A percentile compares a stretch with the other conserved stretches of the same genome.
Evolutionary conservation across 2,888 invertebrate species (phyloP).

Genomic region (Amblyjoppa proteus): DNA sequence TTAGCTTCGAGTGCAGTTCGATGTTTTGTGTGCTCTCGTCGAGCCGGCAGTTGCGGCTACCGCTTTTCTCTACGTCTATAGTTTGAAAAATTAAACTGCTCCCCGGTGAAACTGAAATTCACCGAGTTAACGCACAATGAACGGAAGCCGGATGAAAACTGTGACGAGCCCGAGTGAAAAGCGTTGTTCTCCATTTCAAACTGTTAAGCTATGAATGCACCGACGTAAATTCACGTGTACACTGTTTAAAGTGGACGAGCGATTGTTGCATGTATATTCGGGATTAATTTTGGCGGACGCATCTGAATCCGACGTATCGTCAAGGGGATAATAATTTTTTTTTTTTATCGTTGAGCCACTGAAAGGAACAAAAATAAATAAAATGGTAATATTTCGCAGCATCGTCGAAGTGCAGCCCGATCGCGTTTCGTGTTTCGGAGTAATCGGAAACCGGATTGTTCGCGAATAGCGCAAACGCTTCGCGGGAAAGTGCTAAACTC

Average conservation of each 20-base stretch:
- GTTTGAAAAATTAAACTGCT: conserved; percentile 33
- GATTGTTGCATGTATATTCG: not conserved
- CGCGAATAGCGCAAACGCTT: not conserved
- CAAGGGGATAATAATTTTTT: not conserved
- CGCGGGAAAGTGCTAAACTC: not conserved
- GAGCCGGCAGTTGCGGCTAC: conserved; percentile 47
- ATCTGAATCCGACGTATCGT: not conserved
- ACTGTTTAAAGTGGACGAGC: not conserved
- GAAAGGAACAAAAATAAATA: not conserved
- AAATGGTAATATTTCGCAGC: no score
- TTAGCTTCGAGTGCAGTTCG: conserved; percentile 54
- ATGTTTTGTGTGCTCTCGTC: conserved; percentile 42
- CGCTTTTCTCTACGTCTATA: conserved; percentile 31
- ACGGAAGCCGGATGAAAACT: conserved; percentile 46
- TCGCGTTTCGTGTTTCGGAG: not conserved
- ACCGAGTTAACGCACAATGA: conserved; percentile 32
- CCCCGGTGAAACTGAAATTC: conserved; percentile 16
- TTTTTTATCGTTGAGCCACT: no score
- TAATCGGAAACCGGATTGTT: not conserved
- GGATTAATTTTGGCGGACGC: not conserved
- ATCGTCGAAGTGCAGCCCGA: no score
- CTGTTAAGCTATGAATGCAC: conserved; percentile 59
- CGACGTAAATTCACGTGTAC: conserved; percentile 32
- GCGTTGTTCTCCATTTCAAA: conserved; percentile 55
- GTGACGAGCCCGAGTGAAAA: conserved; percentile 62